Percentiles rank a stretch among this genome's conserved stretches.
These are phyloP conservation scores for Hydrolagus affinis DNA, from an alignment of 2,113 vertebrate genomes.

Conservation along the genomic window DNA sequence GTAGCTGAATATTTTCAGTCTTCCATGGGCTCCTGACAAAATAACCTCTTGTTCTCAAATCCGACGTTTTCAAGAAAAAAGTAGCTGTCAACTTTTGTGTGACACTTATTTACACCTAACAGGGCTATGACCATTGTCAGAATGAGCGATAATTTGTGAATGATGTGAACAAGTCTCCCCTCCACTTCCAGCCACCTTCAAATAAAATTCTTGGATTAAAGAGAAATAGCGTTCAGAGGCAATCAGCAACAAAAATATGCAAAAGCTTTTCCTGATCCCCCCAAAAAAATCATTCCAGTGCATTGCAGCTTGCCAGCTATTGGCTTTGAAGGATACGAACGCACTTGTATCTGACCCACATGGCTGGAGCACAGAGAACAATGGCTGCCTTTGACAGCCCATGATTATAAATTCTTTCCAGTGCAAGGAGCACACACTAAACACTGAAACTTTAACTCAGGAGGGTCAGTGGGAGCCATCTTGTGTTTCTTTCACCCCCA, in stretches of 20 bases:
- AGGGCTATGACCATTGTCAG: not conserved
- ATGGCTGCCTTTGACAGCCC: slow-evolving; percentile 68
- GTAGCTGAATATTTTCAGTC: not conserved
- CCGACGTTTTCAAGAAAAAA: not conserved
- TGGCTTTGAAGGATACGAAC: slow-evolving; percentile 61
- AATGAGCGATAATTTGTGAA: not conserved
- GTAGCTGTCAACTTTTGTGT: not conserved
- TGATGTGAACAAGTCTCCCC: slow-evolving; percentile 33
- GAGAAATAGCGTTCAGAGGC: slow-evolving; percentile 59
- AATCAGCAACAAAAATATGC: slow-evolving; percentile 62
- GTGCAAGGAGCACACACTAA: slow-evolving; percentile 64
- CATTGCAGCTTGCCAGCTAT: slow-evolving; percentile 54
- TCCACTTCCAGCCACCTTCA: slow-evolving; percentile 51
- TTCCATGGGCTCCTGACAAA: not conserved
- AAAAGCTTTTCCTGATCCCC: slow-evolving; percentile 63
- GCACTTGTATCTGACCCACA: slow-evolving; percentile 68
- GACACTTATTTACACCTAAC: not conserved
- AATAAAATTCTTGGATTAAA: slow-evolving; percentile 64
- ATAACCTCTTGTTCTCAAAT: not conserved
- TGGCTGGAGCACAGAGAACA: slow-evolving; percentile 62
- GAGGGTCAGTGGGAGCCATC: slow-evolving; percentile 64
- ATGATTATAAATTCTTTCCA: slow-evolving; percentile 73
- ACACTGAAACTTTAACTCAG: slow-evolving; percentile 59
- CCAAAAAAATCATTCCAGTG: slow-evolving; percentile 61
- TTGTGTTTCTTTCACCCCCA: slow-evolving; percentile 43